Evolutionary conservation across 2,797 vertebrate genomes (phyloP).

Genomic region (Halcyon leucocephala): DNA sequence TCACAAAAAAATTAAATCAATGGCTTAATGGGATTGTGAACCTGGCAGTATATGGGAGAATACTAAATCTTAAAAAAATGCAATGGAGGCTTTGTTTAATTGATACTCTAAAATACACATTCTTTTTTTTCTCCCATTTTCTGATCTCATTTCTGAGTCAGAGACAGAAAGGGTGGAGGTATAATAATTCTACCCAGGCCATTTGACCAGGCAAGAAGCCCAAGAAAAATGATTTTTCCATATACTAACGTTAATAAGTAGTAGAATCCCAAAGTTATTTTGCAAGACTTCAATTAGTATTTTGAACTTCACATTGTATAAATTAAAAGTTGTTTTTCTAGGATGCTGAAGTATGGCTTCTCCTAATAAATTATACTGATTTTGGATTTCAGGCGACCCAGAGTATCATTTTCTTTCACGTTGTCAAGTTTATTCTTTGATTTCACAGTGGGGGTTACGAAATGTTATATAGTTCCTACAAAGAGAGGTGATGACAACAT

Average conservation of each 20-base stretch:
- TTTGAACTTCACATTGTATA: neutral
- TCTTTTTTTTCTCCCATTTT: constrained; percentile 29
- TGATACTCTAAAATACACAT: neutral
- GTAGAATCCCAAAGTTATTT: constrained; percentile 30
- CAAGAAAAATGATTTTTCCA: constrained; percentile 42
- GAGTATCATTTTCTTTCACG: neutral
- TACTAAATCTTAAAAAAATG: neutral
- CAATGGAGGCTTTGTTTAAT: neutral
- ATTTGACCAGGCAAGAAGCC: constrained; percentile 51
- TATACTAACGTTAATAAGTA: constrained; percentile 22
- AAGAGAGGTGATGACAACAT: neutral
- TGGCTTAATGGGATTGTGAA: neutral
- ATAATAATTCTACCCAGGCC: constrained; percentile 27
- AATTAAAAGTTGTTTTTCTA: neutral
- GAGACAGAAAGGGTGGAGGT: constrained; percentile 43
- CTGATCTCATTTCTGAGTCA: constrained; percentile 63
- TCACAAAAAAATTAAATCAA: neutral
- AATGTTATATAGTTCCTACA: neutral
- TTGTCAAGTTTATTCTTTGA: neutral
- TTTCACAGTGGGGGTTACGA: neutral
- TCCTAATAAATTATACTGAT: neutral
- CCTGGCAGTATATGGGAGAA: neutral
- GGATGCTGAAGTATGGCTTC: neutral
- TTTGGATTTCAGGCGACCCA: neutral
- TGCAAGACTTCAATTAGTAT: neutral